Conservation (phyloP, 2,113 vertebrate species). For the Nothoprocta perdicaria region DNA sequence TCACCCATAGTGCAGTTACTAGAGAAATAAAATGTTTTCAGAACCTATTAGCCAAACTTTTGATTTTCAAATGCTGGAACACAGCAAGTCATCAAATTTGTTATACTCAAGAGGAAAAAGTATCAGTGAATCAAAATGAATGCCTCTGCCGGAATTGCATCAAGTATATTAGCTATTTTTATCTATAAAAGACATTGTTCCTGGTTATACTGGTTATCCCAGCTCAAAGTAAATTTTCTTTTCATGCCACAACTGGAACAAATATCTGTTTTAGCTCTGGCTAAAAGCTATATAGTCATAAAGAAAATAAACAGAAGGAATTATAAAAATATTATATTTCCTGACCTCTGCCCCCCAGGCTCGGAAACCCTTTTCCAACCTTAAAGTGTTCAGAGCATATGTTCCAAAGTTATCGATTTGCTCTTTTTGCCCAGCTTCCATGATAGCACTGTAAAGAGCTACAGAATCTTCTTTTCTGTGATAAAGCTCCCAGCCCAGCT, state of each 20-base stretch:
- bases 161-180: not conserved
- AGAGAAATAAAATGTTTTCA: slow-evolving; percentile 24
- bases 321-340: not conserved
- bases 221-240: not conserved
- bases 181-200: not conserved
- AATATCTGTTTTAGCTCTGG: not conserved
- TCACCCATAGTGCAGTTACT: not conserved
- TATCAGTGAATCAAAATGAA: not conserved
- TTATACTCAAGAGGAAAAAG: not conserved
- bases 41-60: not conserved
- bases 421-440: slow-evolving; percentile 91
- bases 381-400: slow-evolving; percentile 89
- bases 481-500: slow-evolving; percentile 97
- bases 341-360: slow-evolving; percentile 96
- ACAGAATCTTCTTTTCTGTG: slow-evolving; percentile 85
- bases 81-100: slow-evolving; percentile 11
- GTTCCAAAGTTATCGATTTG: slow-evolving; percentile 94
- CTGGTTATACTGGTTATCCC: not conserved
- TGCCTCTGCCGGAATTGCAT: not conserved
- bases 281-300: not conserved
- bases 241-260: not conserved
- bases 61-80: not conserved
- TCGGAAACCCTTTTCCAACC: slow-evolving; percentile 95
- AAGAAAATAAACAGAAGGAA: not conserved
- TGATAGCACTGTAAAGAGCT: slow-evolving; percentile 83